These are phyloP conservation scores for Shinisaurus crocodilurus DNA, from an alignment of 2,113 vertebrate genomes.

Conservation along the genomic window DNA sequence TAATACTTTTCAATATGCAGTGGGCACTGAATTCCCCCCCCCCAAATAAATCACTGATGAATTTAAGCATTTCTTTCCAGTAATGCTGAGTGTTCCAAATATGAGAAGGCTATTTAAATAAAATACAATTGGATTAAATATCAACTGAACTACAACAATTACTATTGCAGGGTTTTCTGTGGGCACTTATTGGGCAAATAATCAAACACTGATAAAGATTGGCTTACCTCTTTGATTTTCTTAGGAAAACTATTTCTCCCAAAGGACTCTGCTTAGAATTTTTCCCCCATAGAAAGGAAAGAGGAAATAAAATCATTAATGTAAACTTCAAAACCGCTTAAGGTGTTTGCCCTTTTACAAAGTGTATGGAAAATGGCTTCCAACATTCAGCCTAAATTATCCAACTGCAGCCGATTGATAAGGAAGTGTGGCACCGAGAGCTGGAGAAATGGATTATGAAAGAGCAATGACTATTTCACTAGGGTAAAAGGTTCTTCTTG, in stretches of 20 bases:
- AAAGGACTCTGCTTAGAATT: background rate
- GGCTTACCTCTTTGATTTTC: background rate
- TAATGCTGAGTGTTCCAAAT: constrained; percentile 15
- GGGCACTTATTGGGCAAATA: constrained; percentile 16
- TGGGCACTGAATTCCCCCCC: constrained; percentile 5
- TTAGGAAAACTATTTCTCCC: background rate
- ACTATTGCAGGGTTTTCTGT: background rate
- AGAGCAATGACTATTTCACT: constrained; percentile 15
- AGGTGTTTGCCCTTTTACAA: constrained; percentile 63
- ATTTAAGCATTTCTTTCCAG: constrained; percentile 27
- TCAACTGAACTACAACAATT: constrained; percentile 26
- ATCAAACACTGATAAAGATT: constrained; percentile 28
- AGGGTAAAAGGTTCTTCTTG: constrained; percentile 24
- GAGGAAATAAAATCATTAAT: constrained; percentile 52
- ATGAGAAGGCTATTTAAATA: background rate
- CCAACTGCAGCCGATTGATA: constrained; percentile 65
- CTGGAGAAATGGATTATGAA: constrained; percentile 45
- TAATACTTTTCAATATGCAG: background rate
- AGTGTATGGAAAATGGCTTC: constrained; percentile 59
- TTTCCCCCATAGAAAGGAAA: constrained; percentile 27
- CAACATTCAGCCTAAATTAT: constrained; percentile 43
- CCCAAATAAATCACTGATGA: constrained; percentile 16
- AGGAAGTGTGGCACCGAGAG: constrained; percentile 39
- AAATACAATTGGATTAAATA: constrained; percentile 41
- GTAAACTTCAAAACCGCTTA: constrained; percentile 51